A percentile compares a stretch with the other conserved stretches of the same genome.
Conservation (phyloP, 2,888 invertebrate genomes). For the Drepanosiphum platanoidis region DNA sequence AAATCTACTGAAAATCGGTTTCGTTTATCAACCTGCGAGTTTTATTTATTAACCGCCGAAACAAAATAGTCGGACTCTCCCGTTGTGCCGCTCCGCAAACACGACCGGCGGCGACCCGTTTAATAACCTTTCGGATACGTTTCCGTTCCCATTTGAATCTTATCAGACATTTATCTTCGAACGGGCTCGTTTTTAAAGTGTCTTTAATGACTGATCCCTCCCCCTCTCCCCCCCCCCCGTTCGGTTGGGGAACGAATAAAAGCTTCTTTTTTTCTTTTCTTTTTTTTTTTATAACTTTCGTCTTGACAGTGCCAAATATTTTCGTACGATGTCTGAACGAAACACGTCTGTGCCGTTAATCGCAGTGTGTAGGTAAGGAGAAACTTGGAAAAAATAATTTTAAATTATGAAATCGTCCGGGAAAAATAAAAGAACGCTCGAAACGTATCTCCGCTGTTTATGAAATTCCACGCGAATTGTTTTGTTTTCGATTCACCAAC, state of each 20-base stretch:
- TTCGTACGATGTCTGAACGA: background rate
- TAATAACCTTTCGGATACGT: conserved; percentile 22
- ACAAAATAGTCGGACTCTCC: background rate
- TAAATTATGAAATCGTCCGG: no score
- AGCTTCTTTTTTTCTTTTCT: background rate
- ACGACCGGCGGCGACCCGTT: conserved; percentile 12
- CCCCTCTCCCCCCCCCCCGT: no score
- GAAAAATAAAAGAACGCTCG: no score
- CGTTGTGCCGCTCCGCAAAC: background rate
- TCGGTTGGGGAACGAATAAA: background rate
- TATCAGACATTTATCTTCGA: conserved; percentile 32
- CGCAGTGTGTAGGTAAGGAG: no score
- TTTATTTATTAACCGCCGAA: conserved; percentile 3
- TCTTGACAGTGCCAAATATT: no score
- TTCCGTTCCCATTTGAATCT: conserved; percentile 34
- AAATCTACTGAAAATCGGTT: conserved; percentile 8
- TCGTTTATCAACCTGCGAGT: background rate
- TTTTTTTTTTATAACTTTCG: background rate
- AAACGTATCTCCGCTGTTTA: no score
- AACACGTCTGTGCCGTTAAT: no score
- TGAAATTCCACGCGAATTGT: no score
- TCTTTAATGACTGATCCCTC: conserved; percentile 40
- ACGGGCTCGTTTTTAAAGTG: background rate
- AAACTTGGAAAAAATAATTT: no score
- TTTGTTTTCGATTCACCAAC: no score